phyloP scores from a whole-genome alignment of 2,888 invertebrate species.

The Lottia gigantea region DNA sequence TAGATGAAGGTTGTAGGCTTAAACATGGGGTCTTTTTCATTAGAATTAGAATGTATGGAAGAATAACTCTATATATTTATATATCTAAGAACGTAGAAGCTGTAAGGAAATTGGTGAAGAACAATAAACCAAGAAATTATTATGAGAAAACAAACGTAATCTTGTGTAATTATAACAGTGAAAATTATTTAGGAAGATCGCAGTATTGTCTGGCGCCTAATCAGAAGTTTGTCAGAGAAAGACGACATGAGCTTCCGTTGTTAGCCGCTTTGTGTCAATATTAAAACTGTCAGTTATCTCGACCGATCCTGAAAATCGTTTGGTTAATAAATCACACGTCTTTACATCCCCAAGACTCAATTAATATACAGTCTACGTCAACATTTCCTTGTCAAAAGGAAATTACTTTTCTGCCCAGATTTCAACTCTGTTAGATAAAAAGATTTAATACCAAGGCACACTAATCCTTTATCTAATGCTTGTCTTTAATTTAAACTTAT shows the following conservation, averaged over 20 bases:
- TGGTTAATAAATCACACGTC: constrained; percentile 9
- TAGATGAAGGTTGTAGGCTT: too few species aligned
- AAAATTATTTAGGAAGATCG: too few species aligned
- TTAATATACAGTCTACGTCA: constrained; percentile 3
- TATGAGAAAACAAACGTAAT: too few species aligned
- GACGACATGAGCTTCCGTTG: constrained; percentile 7
- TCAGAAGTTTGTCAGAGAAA: not conserved
- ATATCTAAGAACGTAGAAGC: too few species aligned
- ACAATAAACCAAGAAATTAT: too few species aligned
- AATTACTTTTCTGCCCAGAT: constrained; percentile 6
- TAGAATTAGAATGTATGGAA: too few species aligned
- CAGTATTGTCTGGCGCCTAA: not conserved
- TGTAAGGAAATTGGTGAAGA: too few species aligned
- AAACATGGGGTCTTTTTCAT: too few species aligned
- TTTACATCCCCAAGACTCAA: constrained; percentile 4
- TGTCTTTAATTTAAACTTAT: too few species aligned
- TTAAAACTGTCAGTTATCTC: constrained; percentile 1
- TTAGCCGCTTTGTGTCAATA: constrained; percentile 5
- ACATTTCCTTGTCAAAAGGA: constrained; percentile 8
- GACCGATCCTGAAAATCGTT: constrained; percentile 1
- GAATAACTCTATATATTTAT: too few species aligned
- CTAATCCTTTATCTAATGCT: too few species aligned
- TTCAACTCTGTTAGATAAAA: constrained; percentile 1
- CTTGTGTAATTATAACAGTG: too few species aligned
- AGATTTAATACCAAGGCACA: constrained; percentile 20